Percentiles rank a stretch among this genome's conserved stretches.
Evolutionary conservation across 1,140 invertebrate genomes (phyloP).

Genomic region (Druon quercuslanigerum): DNA sequence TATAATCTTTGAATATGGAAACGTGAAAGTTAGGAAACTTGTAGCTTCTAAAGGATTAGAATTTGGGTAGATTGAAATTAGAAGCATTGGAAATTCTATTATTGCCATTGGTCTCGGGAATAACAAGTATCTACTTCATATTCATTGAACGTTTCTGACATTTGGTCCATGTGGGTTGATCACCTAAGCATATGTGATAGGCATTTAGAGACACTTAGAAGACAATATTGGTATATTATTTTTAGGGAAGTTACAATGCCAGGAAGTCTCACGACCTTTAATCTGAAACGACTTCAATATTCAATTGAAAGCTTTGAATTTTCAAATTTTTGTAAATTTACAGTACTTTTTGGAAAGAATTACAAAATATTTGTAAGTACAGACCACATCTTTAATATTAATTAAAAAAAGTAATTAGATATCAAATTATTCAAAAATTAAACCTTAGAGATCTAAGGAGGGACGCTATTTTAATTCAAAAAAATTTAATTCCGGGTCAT

Average conservation of each 20-base stretch:
- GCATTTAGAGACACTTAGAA: constrained; percentile 6
- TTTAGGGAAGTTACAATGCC: constrained; percentile 59
- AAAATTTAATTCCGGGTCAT: too few species aligned
- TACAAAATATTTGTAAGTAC: not conserved
- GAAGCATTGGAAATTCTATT: constrained; percentile 13
- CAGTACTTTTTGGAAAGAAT: not conserved
- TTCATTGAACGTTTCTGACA: constrained; percentile 1
- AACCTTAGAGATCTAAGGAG: too few species aligned
- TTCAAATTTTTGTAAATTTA: constrained; percentile 12
- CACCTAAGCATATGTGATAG: not conserved
- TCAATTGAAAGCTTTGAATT: constrained; percentile 14
- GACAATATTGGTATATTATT: not conserved
- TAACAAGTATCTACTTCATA: constrained; percentile 24
- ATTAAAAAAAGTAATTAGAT: too few species aligned
- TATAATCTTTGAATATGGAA: not conserved
- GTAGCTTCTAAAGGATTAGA: not conserved
- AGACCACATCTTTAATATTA: too few species aligned
- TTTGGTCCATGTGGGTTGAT: constrained; percentile 23
- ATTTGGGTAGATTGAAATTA: constrained; percentile 4
- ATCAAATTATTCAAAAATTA: too few species aligned
- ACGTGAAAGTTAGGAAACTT: not conserved
- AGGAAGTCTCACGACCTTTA: constrained; percentile 71
- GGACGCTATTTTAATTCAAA: too few species aligned
- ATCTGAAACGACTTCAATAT: constrained; percentile 49
- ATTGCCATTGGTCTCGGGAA: constrained; percentile 18